A percentile compares a stretch with the other conserved stretches of the same genome.
Evolutionary conservation across 2,113 vertebrate species (phyloP).

Genomic region (Cynoglossus semilaevis): DNA sequence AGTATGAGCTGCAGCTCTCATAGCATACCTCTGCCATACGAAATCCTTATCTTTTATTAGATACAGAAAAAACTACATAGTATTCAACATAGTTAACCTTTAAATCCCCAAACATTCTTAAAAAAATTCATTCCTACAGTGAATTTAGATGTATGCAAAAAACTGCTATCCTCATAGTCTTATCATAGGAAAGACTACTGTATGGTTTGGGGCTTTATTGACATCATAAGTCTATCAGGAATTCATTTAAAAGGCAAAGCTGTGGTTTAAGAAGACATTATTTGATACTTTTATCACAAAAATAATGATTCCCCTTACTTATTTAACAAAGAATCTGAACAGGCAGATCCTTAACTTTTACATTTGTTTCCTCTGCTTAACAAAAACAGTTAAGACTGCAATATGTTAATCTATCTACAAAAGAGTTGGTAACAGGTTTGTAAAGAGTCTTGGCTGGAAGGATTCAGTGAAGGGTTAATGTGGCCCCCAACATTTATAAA

Average conservation of each 20-base stretch:
- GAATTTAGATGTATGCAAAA: no score
- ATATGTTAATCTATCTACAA: no score
- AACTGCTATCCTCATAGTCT: not conserved
- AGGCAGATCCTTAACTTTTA: no score
- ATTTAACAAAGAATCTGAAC: no score
- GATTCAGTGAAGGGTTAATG: no score
- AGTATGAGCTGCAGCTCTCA: not conserved
- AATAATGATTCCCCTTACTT: slow-evolving; percentile 15
- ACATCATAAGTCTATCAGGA: slow-evolving; percentile 42
- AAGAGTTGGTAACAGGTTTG: no score
- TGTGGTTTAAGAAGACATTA: slow-evolving; percentile 31
- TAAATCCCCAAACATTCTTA: not conserved
- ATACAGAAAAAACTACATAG: not conserved
- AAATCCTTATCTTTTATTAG: not conserved
- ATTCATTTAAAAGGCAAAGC: slow-evolving; percentile 36
- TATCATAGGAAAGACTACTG: slow-evolving; percentile 20
- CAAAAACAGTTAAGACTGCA: no score
- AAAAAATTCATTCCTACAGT: not conserved
- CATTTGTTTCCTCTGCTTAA: no score
- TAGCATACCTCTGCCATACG: not conserved
- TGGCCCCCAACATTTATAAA: no score
- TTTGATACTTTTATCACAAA: slow-evolving; percentile 54
- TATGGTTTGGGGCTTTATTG: slow-evolving; percentile 8
- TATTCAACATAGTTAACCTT: not conserved
- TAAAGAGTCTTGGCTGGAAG: no score